Evolutionary conservation across 2,888 invertebrate genomes (phyloP).

Genomic region (Sinelater perroti): DNA sequence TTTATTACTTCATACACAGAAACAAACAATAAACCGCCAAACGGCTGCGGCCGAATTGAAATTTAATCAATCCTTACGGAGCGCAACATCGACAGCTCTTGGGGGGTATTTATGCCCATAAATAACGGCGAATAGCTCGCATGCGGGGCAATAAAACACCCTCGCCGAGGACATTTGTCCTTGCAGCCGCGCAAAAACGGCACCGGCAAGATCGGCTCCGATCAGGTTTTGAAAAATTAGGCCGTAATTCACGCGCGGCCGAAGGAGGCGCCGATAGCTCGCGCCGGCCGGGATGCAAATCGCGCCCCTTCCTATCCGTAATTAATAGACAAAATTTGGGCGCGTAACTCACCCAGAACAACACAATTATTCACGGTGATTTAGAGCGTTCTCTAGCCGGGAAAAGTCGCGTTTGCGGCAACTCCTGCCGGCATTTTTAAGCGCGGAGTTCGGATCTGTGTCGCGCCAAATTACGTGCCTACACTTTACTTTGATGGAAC

Average conservation of each 20-base stretch:
- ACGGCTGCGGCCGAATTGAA: slow-evolving; percentile 40
- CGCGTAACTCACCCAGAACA: slow-evolving; percentile 30
- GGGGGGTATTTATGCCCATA: slow-evolving; percentile 40
- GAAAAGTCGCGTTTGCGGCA: slow-evolving; percentile 29
- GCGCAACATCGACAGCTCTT: slow-evolving; percentile 40
- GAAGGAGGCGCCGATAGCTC: slow-evolving; percentile 11
- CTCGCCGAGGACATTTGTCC: slow-evolving; percentile 40
- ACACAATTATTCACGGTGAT: slow-evolving; percentile 35
- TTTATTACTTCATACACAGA: slow-evolving; percentile 38
- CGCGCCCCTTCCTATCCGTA: slow-evolving; percentile 34
- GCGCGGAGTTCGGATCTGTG: slow-evolving; percentile 1
- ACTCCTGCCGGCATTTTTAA: slow-evolving; percentile 30
- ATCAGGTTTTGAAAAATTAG: slow-evolving; percentile 39
- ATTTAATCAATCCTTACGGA: slow-evolving; percentile 40
- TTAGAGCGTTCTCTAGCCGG: slow-evolving; percentile 27
- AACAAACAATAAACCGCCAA: slow-evolving; percentile 39
- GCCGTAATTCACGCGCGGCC: slow-evolving; percentile 26
- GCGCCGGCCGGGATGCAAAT: slow-evolving; percentile 26
- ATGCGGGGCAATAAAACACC: slow-evolving; percentile 40
- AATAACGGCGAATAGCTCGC: slow-evolving; percentile 40
- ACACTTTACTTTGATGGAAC: neutral
- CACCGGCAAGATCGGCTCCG: slow-evolving; percentile 35
- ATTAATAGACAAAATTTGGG: slow-evolving; percentile 38
- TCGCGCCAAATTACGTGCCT: slow-evolving; percentile 8
- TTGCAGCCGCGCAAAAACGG: slow-evolving; percentile 36